A percentile compares a stretch with the other conserved stretches of the same genome.
phyloP scores from a whole-genome alignment of 2,113 vertebrate species.

The Tichodroma muraria region DNA sequence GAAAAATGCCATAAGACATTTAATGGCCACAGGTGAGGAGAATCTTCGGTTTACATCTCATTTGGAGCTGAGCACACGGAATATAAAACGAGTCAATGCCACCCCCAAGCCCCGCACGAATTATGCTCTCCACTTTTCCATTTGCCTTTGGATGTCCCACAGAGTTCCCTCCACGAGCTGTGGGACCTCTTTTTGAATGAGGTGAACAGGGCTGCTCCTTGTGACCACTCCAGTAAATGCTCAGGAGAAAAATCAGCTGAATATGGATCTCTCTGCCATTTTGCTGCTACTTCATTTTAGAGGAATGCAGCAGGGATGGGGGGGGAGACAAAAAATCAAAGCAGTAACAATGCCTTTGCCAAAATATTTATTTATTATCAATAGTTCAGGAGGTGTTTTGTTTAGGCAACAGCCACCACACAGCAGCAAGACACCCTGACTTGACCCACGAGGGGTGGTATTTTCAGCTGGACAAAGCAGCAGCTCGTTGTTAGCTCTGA shows the following conservation, averaged over 20 bases:
- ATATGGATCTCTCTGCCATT: background rate
- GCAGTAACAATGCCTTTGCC: background rate
- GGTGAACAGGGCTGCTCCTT: background rate
- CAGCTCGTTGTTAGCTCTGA: background rate
- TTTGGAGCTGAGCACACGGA: background rate
- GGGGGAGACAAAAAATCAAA: background rate
- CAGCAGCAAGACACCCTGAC: background rate
- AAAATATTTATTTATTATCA: background rate
- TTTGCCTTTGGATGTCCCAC: background rate
- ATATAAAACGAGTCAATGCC: background rate
- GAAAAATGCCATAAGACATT: constrained; percentile 9
- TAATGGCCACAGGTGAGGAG: constrained; percentile 37
- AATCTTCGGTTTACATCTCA: background rate
- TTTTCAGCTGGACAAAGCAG: background rate
- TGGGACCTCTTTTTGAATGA: background rate
- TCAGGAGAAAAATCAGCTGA: background rate
- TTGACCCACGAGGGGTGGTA: background rate
- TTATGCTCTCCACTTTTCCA: background rate
- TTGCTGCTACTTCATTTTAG: background rate
- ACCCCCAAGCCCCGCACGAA: background rate
- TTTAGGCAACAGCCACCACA: background rate
- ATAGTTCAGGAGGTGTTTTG: background rate
- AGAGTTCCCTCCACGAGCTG: background rate
- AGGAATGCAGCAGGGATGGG: background rate
- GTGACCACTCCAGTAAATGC: background rate